phyloP scores from a whole-genome alignment of 2,113 vertebrate genomes.

The Rhadina sibilatrix region DNA sequence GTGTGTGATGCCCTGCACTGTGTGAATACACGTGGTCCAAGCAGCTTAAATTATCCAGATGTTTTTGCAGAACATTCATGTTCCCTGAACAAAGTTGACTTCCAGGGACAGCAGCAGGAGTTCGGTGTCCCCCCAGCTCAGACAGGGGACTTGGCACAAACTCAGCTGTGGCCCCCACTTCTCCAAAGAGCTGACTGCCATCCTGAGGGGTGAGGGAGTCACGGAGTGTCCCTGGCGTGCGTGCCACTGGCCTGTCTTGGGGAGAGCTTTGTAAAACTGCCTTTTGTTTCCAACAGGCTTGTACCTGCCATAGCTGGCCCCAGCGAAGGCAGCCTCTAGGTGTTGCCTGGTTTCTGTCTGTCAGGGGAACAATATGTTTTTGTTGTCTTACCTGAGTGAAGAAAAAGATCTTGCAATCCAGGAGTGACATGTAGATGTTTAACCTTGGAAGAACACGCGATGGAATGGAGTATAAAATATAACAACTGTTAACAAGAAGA shows the following conservation, averaged over 20 bases:
- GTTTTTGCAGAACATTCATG: not conserved
- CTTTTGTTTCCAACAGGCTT: slow-evolving; percentile 11
- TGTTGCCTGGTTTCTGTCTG: slow-evolving; percentile 3
- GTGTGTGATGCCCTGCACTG: not conserved
- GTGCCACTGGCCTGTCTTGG: not conserved
- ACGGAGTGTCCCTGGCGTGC: accelerated
- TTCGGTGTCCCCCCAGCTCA: not conserved
- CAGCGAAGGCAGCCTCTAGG: not conserved
- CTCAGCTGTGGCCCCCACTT: accelerated
- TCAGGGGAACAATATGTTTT: not conserved
- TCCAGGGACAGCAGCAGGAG: not conserved
- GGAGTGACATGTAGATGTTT: not conserved
- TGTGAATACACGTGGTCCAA: not conserved
- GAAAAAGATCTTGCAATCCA: not conserved
- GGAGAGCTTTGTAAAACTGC: not conserved
- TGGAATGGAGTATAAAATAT: not conserved
- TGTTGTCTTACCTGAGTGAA: not conserved
- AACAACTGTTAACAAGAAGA: not conserved
- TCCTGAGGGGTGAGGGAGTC: not conserved
- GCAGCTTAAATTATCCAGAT: not conserved
- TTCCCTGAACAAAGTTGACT: not conserved
- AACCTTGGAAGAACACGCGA: not conserved
- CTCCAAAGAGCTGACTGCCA: not conserved
- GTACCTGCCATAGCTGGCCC: not conserved
- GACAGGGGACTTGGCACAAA: not conserved